phyloP scores from a whole-genome alignment of 2,113 vertebrate genomes.

The Loxodonta africana region DNA sequence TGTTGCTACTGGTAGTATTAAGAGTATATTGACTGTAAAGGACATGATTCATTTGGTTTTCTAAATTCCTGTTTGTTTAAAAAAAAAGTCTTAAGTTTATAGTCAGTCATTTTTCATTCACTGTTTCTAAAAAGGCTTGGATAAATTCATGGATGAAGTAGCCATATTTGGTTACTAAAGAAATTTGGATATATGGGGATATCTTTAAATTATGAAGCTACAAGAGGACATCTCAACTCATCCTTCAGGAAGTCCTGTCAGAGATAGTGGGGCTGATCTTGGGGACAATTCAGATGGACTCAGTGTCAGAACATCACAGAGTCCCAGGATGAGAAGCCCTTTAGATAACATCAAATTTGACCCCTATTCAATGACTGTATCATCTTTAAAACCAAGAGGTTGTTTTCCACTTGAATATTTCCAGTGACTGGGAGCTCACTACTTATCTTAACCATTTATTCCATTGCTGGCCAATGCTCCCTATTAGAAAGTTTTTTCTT shows the following conservation, averaged over 20 bases:
- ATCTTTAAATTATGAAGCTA: slow-evolving; percentile 5
- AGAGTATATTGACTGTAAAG: slow-evolving; percentile 51
- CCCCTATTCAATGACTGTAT: background rate
- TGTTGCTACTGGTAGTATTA: background rate
- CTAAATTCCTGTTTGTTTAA: slow-evolving; percentile 46
- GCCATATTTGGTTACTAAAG: slow-evolving; percentile 35
- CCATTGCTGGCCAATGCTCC: background rate
- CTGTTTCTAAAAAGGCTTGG: slow-evolving; percentile 5
- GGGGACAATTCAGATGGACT: slow-evolving; percentile 11
- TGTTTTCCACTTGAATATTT: slow-evolving; percentile 22
- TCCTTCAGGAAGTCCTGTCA: slow-evolving; percentile 28
- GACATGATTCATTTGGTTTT: slow-evolving; percentile 9
- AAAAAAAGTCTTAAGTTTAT: slow-evolving; percentile 17
- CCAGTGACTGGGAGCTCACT: background rate
- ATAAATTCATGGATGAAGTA: slow-evolving; percentile 46
- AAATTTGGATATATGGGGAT: slow-evolving; percentile 9
- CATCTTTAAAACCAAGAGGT: slow-evolving; percentile 14
- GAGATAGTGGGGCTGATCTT: background rate
- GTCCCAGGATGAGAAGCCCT: background rate
- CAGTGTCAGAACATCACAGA: background rate
- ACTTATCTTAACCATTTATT: background rate
- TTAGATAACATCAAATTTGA: background rate
- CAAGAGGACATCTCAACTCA: slow-evolving; percentile 21
- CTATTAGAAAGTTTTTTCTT: slow-evolving; percentile 18
- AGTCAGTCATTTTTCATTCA: slow-evolving; percentile 23